Conservation (phyloP, 2,888 invertebrate species). For the Leuctra nigra region DNA sequence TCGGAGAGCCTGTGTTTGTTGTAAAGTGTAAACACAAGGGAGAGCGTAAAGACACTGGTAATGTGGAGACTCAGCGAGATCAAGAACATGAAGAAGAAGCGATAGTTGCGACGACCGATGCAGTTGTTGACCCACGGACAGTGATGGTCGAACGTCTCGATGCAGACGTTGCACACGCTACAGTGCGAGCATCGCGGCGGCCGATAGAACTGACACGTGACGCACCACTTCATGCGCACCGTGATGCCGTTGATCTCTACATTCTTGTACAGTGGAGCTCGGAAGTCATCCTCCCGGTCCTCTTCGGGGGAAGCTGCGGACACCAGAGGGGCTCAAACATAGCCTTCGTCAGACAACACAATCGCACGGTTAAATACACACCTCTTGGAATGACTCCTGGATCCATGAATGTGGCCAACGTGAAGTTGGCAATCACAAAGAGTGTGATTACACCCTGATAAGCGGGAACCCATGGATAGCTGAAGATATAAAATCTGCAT, state of each 20-base stretch:
- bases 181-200: slow-evolving; percentile 99
- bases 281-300: slow-evolving; percentile 94
- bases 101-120: slow-evolving; percentile 93
- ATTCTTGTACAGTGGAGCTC: slow-evolving; percentile 93
- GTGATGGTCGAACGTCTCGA: slow-evolving; percentile 99
- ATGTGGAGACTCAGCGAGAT: slow-evolving; percentile 95
- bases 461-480: slow-evolving; percentile 84
- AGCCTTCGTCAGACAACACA: no score
- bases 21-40: slow-evolving; percentile 85
- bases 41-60: slow-evolving; percentile 93
- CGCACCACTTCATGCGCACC: slow-evolving; percentile 99
- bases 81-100: slow-evolving; percentile 98
- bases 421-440: slow-evolving; percentile 97
- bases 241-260: slow-evolving; percentile 98
- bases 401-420: slow-evolving; percentile 98
- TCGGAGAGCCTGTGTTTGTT: slow-evolving; percentile 74
- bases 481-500: slow-evolving; percentile 77
- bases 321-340: no score
- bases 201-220: slow-evolving; percentile 98
- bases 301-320: slow-evolving; percentile 86
- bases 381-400: slow-evolving; percentile 98
- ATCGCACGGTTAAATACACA: no score
- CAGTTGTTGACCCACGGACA: slow-evolving; percentile 98
- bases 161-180: slow-evolving; percentile 98
- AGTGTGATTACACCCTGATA: slow-evolving; percentile 92